Conservation (phyloP, 2,797 vertebrate genomes). For the Ptychadena robeensis region DNA sequence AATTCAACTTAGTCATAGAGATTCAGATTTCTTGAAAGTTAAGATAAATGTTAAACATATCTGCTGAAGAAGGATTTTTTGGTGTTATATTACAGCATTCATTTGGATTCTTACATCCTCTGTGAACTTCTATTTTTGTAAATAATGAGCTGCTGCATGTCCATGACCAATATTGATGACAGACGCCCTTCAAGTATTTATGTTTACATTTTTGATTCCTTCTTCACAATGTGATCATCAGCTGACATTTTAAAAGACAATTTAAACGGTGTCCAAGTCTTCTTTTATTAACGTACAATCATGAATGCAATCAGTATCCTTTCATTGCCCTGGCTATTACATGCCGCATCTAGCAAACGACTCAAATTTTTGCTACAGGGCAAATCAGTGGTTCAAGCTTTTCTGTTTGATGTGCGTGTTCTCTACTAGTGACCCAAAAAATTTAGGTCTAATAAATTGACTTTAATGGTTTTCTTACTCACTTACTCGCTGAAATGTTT, state of each 20-base stretch:
- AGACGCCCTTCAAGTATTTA: background rate
- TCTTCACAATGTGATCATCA: conserved; percentile 29
- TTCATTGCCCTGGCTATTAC: conserved; percentile 66
- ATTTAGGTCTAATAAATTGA: conserved; percentile 77
- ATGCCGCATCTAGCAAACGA: conserved; percentile 67
- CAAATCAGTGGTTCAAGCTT: conserved; percentile 70
- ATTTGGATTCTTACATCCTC: background rate
- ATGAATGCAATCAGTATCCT: conserved; percentile 70
- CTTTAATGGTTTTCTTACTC: conserved; percentile 75
- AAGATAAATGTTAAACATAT: too few species aligned
- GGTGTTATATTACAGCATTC: background rate
- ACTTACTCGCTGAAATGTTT: conserved; percentile 75
- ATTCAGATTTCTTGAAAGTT: background rate
- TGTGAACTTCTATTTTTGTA: background rate
- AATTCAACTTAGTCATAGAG: too few species aligned
- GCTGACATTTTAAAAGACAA: conserved; percentile 61
- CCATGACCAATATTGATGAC: background rate
- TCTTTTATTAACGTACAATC: conserved; percentile 68
- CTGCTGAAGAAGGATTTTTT: too few species aligned
- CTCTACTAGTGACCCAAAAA: conserved; percentile 74
- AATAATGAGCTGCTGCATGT: background rate
- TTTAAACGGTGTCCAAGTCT: conserved; percentile 64
- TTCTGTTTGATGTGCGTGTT: conserved; percentile 74
- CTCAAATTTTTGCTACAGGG: conserved; percentile 70
- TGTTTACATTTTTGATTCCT: background rate